Percentiles rank a stretch among this genome's conserved stretches.
These are phyloP conservation scores for Tryphoninae sp. DNA, from an alignment of 2,888 invertebrate species.

Conservation along the genomic window DNA sequence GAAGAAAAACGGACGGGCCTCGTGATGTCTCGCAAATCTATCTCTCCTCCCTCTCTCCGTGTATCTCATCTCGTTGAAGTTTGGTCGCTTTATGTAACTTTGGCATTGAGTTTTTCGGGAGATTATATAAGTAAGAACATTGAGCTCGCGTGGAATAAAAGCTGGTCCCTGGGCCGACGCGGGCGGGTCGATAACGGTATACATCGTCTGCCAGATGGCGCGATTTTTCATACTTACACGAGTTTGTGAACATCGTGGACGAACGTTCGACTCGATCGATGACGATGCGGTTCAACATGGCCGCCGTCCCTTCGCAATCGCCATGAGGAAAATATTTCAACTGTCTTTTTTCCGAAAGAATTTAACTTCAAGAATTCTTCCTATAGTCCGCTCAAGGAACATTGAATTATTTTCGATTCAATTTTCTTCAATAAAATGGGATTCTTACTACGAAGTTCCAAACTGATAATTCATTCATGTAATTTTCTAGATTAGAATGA, in stretches of 20 bases:
- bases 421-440: no score
- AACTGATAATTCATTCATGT: not conserved
- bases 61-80: slow-evolving; percentile 38
- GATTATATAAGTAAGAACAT: slow-evolving; percentile 71
- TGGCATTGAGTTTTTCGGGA: slow-evolving; percentile 63
- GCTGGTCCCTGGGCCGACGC: slow-evolving; percentile 46
- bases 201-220: slow-evolving; percentile 76
- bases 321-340: slow-evolving; percentile 55
- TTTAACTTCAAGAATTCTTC: not conserved
- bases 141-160: slow-evolving; percentile 56
- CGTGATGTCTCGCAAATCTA: slow-evolving; percentile 38
- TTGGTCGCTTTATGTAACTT: slow-evolving; percentile 71
- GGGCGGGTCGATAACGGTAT: slow-evolving; percentile 76
- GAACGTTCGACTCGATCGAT: slow-evolving; percentile 76
- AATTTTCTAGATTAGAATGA: not conserved
- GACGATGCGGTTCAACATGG: slow-evolving; percentile 79
- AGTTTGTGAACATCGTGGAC: slow-evolving; percentile 55
- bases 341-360: not conserved
- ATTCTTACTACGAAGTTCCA: no score
- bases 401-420: no score
- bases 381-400: no score
- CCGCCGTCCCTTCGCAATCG: slow-evolving; percentile 70
- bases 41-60: slow-evolving; percentile 18
- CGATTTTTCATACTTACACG: slow-evolving; percentile 63
- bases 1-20: slow-evolving; percentile 23